Evolutionary conservation across 2,888 invertebrate genomes (phyloP).

Genomic region (Tuberolachnus salignus): DNA sequence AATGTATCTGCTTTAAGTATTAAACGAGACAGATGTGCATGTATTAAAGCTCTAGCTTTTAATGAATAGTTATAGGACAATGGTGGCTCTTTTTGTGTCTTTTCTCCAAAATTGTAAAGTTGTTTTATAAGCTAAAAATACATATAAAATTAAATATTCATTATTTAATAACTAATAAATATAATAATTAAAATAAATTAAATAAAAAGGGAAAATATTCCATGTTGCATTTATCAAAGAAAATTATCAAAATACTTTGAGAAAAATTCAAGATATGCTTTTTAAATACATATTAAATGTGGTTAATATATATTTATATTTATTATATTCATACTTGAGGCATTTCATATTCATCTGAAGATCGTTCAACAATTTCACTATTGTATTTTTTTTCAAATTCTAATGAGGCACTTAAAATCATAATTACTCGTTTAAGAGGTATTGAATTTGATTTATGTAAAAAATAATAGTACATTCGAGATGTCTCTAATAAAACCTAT

Average conservation of each 20-base stretch:
- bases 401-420: slow-evolving; percentile 94
- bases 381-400: slow-evolving; percentile 96
- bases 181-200: too few species aligned
- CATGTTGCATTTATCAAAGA: too few species aligned
- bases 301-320: neutral
- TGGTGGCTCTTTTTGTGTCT: slow-evolving; percentile 89
- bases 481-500: slow-evolving; percentile 90
- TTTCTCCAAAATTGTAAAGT: slow-evolving; percentile 89
- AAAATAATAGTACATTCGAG: slow-evolving; percentile 93
- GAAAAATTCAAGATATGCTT: too few species aligned
- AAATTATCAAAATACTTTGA: too few species aligned
- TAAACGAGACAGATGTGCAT: slow-evolving; percentile 91
- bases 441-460: slow-evolving; percentile 95
- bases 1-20: slow-evolving; percentile 76
- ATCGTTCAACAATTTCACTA: slow-evolving; percentile 89
- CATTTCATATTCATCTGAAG: slow-evolving; percentile 93
- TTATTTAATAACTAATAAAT: too few species aligned
- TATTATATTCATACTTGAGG: slow-evolving; percentile 70
- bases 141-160: too few species aligned
- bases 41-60: slow-evolving; percentile 90
- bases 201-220: too few species aligned
- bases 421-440: slow-evolving; percentile 91
- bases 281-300: neutral
- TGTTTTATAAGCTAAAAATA: slow-evolving; percentile 81
- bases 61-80: slow-evolving; percentile 91